Base-by-base conservation (phyloP, 23 tunicate species). In the Clavelina lepadiformis region DNA sequence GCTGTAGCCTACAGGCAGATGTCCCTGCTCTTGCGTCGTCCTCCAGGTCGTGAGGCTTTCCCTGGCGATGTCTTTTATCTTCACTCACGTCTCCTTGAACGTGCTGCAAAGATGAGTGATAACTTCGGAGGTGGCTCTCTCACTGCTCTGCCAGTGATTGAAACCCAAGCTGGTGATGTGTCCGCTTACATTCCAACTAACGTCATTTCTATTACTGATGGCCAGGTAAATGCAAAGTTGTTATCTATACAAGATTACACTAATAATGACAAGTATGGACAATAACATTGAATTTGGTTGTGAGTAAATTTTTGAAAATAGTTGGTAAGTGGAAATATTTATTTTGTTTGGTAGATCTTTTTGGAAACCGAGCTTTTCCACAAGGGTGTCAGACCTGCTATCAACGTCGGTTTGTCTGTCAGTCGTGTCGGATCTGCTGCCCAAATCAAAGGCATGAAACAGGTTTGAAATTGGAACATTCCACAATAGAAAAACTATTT, bases 381-480 rank as follows among this genome's bases (percentile, higher is more conserved):
- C 92, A 94, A 94, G 58, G 98, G 98, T 79, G 79, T 94, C 72
- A 56, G 99, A 80, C 99, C 99, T 36, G 99, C 99, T 65, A 94
- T 94, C 73, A 94, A 94, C 73, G 99, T 94, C 76, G 99, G 99
- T 94, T 61, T 94, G 76, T 94, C 99, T 59, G 99, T 94, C 81
- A 86, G 95, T 71, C 94, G 99, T 54, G 99, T 94, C 81, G 99
- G 99, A 29, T 86, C 99, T 30, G 99, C 99, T 76, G 99, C 99
- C 65, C 99, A 94, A 47, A 94, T 86, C 47, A 86, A 94, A 55
- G 99, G 71, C 70, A 94, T 94, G 99, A 94, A 94, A 61, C 99
- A 94, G 82, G 96, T 88, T 51, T 0, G 37, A 4, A 27, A n/a
- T n/a, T n/a, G 0, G 23, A 0, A 56, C 61, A 0, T n/a, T 56